A percentile compares a stretch with the other conserved stretches of the same genome.
phyloP scores from a whole-genome alignment of 2,888 invertebrate genomes.

The Idaea aversata region DNA sequence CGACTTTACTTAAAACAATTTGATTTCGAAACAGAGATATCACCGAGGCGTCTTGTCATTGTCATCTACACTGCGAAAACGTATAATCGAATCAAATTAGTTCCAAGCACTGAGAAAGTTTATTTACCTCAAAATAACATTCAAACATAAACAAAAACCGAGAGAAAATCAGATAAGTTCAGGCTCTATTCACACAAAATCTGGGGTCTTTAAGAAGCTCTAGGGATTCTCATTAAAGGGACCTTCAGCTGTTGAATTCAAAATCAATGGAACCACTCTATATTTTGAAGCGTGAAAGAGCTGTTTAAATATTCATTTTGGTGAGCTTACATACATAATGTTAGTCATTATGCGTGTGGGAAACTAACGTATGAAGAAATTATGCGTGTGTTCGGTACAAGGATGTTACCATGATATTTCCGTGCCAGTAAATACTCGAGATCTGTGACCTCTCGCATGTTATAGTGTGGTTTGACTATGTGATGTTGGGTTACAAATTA shows the following conservation, averaged over 20 bases:
- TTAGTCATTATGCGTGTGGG: constrained; percentile 17
- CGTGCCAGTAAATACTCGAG: constrained; percentile 22
- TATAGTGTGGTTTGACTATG: constrained; percentile 9
- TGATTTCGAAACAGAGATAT: too few species aligned
- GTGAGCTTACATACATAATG: constrained; percentile 17
- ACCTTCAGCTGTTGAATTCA: constrained; percentile 15
- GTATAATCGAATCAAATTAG: constrained; percentile 10
- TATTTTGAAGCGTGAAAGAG: constrained; percentile 22
- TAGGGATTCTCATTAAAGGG: constrained; percentile 10
- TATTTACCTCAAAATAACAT: constrained; percentile 6
- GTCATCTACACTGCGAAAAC: too few species aligned
- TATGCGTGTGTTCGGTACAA: not conserved
- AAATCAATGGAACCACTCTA: constrained; percentile 27
- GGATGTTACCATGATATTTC: constrained; percentile 17
- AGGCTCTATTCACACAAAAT: constrained; percentile 20
- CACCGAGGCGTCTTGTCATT: too few species aligned
- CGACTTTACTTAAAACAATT: too few species aligned
- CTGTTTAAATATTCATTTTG: constrained; percentile 28
- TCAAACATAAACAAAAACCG: too few species aligned
- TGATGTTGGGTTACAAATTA: constrained; percentile 16
- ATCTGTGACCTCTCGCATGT: constrained; percentile 17
- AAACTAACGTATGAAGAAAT: constrained; percentile 2
- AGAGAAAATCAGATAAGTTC: constrained; percentile 16
- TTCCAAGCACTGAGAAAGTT: constrained; percentile 4
- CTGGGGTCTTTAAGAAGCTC: constrained; percentile 12